phyloP scores from a whole-genome alignment of 2,797 vertebrate genomes.

The Morelia viridis region DNA sequence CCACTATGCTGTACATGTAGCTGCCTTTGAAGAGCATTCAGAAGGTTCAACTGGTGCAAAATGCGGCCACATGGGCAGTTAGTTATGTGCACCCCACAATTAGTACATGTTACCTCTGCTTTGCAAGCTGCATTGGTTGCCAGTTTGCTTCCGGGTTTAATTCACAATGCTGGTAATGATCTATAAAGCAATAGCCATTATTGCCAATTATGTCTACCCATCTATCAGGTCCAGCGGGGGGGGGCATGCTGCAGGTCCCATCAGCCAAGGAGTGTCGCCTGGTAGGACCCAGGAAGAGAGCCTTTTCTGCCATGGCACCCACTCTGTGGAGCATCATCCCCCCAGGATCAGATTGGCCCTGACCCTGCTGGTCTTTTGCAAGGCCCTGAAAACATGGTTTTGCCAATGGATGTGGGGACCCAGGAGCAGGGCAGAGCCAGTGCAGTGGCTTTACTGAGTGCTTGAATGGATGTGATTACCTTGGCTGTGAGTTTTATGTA shows the following conservation, averaged over 20 bases:
- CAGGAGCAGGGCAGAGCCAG: neutral
- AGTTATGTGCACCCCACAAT: neutral
- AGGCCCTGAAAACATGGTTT: neutral
- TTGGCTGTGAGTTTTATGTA: neutral
- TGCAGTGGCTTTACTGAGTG: neutral
- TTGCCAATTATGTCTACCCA: neutral
- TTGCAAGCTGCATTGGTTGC: neutral
- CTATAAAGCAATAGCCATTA: neutral
- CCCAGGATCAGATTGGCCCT: neutral
- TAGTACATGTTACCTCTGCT: neutral
- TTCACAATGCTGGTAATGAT: neutral
- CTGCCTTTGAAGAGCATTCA: neutral
- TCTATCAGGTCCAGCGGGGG: neutral
- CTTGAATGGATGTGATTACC: neutral
- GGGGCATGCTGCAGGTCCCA: neutral
- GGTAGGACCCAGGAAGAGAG: neutral
- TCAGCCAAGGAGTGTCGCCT: neutral
- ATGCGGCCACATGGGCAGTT: neutral
- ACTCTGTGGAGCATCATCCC: neutral
- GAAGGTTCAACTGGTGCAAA: neutral
- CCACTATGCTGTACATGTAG: neutral
- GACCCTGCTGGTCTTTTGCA: neutral
- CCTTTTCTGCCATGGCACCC: neutral
- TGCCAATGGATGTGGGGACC: neutral
- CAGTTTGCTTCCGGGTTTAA: neutral